Evolutionary conservation across 1,140 invertebrate species (phyloP).

Genomic region (Drosophila pallidifrons): DNA sequence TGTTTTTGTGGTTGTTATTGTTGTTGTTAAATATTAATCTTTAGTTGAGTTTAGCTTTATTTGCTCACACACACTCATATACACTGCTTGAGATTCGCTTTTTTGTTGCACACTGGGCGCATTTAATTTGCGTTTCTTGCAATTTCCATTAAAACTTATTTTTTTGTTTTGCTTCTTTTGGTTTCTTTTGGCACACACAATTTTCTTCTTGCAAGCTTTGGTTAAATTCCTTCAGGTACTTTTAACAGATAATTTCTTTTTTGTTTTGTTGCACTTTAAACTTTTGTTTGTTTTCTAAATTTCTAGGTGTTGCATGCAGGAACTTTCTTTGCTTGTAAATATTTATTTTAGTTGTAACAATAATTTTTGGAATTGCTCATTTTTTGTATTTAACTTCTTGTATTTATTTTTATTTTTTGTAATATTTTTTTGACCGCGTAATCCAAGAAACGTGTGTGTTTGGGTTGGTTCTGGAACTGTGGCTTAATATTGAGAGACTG

Average conservation of each 20-base stretch:
- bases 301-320: conserved; percentile 56
- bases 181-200: conserved; percentile 52
- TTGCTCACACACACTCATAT: conserved; percentile 27
- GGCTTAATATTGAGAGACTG: conserved; percentile 34
- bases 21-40: conserved; percentile 8
- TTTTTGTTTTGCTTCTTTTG: conserved; percentile 14
- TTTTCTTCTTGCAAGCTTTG: conserved; percentile 23
- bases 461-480: conserved; percentile 31
- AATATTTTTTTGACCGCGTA: conserved; percentile 51
- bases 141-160: conserved; percentile 33
- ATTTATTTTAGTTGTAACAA: conserved; percentile 48
- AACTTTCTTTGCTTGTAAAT: conserved; percentile 71
- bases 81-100: conserved; percentile 36
- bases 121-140: conserved; percentile 32
- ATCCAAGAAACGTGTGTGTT: conserved; percentile 66
- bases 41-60: conserved; percentile 21
- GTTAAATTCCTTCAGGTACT: conserved; percentile 26
- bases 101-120: conserved; percentile 50
- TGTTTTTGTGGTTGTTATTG: conserved; percentile 33
- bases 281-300: conserved; percentile 15
- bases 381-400: conserved; percentile 42
- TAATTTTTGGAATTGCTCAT: conserved; percentile 47
- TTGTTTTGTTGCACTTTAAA: conserved; percentile 37
- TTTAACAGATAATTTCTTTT: conserved; percentile 32
- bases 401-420: conserved; percentile 34